A percentile compares a stretch with the other conserved stretches of the same genome.
These are phyloP conservation scores for Amphiprion percula DNA, from an alignment of 2,113 vertebrate genomes.

Conservation along the genomic window DNA sequence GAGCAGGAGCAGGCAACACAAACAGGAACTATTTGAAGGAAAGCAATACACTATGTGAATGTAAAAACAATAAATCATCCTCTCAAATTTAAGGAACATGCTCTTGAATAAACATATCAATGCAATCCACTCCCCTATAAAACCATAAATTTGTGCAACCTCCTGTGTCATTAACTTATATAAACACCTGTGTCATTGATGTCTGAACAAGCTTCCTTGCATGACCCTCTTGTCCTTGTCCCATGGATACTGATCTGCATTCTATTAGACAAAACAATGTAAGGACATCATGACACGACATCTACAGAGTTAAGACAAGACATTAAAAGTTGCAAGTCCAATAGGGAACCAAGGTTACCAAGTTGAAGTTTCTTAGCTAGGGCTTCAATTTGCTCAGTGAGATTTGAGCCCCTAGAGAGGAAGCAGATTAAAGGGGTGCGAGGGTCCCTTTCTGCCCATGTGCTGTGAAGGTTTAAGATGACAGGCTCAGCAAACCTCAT, in stretches of 20 bases:
- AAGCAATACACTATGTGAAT: too few species aligned
- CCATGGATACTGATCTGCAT: constrained; percentile 85
- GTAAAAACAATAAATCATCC: too few species aligned
- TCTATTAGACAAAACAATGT: constrained; percentile 37
- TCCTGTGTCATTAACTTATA: background rate
- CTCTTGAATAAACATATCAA: too few species aligned
- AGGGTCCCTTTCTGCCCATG: constrained; percentile 90
- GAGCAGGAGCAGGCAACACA: too few species aligned
- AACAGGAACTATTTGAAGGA: too few species aligned
- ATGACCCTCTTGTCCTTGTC: constrained; percentile 91
- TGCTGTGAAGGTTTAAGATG: constrained; percentile 88
- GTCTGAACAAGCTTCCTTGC: constrained; percentile 89
- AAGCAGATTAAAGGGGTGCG: constrained; percentile 91
- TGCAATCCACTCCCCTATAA: too few species aligned
- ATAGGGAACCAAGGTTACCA: constrained; percentile 72
- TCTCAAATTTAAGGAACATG: too few species aligned
- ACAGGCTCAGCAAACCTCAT: constrained; percentile 87
- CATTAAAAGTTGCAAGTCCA: background rate
- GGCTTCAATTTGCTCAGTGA: constrained; percentile 89
- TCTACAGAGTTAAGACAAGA: constrained; percentile 1
- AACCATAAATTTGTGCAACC: too few species aligned
- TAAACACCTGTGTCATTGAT: constrained; percentile 86
- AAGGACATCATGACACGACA: background rate
- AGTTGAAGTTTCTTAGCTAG: constrained; percentile 88
- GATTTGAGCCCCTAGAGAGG: constrained; percentile 93